phyloP scores from a whole-genome alignment of 2,113 vertebrate genomes.

The Syrrhaptes paradoxus region DNA sequence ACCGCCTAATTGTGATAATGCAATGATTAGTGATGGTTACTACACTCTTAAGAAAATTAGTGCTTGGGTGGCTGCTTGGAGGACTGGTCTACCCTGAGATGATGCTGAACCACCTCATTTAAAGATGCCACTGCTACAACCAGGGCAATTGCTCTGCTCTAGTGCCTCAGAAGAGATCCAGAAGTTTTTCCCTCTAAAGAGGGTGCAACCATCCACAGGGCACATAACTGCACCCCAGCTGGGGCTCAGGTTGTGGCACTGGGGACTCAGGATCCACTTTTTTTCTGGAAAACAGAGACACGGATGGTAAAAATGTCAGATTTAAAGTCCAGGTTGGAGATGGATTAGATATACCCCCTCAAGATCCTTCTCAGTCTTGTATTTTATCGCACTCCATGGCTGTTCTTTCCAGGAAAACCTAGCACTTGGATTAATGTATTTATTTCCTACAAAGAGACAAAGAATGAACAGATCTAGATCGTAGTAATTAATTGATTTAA shows the following conservation, averaged over 20 bases:
- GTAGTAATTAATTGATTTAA: background rate
- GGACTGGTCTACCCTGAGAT: no score
- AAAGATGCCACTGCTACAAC: background rate
- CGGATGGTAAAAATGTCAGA: background rate
- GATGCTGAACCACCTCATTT: background rate
- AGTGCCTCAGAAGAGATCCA: no score
- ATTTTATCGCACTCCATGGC: background rate
- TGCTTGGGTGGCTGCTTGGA: background rate
- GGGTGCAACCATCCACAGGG: no score
- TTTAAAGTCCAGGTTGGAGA: background rate
- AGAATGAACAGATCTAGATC: background rate
- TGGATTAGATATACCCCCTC: background rate
- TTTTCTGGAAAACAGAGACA: background rate
- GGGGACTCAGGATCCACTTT: background rate
- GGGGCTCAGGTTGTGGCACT: background rate
- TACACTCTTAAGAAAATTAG: background rate
- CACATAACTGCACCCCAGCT: fast-evolving
- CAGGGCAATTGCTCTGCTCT: background rate
- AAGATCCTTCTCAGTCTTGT: background rate
- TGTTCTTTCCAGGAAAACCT: background rate
- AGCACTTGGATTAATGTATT: background rate
- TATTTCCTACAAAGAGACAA: background rate
- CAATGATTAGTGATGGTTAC: background rate
- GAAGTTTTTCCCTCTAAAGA: background rate
- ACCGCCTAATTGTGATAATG: background rate